phyloP scores from a whole-genome alignment of 2,113 vertebrate genomes.

The Rhagologus leucostigma region DNA sequence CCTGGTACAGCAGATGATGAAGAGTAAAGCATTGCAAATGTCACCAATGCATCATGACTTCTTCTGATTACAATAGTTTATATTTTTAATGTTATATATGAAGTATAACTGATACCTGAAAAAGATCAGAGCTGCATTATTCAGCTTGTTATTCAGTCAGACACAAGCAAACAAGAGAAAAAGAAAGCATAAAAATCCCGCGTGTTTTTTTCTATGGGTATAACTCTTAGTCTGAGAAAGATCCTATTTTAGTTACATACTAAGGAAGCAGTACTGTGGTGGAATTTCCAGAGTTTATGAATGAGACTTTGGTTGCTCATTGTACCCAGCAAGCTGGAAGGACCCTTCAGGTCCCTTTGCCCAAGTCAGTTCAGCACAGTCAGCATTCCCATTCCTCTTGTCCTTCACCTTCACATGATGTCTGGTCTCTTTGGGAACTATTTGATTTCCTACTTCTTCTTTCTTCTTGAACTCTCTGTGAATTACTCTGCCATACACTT shows the following conservation, averaged over 20 bases:
- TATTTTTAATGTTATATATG: not conserved
- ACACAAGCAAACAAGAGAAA: not conserved
- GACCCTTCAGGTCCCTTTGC: not conserved
- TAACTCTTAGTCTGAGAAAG: not conserved
- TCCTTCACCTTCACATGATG: not conserved
- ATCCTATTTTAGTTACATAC: not conserved
- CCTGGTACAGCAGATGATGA: not conserved
- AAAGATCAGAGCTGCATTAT: not conserved
- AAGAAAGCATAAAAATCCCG: not conserved
- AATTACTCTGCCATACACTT: not conserved
- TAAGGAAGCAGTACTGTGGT: not conserved
- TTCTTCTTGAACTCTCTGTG: not conserved
- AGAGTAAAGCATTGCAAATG: not conserved
- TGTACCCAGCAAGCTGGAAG: not conserved
- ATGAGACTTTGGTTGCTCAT: not conserved
- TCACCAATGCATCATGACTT: not conserved
- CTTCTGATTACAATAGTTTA: not conserved
- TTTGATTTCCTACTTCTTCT: not conserved
- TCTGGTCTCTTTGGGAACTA: not conserved
- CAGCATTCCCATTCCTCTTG: rapidly evolving
- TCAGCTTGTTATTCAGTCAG: not conserved
- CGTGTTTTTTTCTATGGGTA: not conserved
- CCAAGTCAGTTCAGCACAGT: not conserved
- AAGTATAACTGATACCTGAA: not conserved
- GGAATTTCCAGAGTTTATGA: not conserved